Percentiles rank a stretch among this genome's conserved stretches.
Conservation (phyloP, 2,113 vertebrate genomes). For the Salvator merianae region DNA sequence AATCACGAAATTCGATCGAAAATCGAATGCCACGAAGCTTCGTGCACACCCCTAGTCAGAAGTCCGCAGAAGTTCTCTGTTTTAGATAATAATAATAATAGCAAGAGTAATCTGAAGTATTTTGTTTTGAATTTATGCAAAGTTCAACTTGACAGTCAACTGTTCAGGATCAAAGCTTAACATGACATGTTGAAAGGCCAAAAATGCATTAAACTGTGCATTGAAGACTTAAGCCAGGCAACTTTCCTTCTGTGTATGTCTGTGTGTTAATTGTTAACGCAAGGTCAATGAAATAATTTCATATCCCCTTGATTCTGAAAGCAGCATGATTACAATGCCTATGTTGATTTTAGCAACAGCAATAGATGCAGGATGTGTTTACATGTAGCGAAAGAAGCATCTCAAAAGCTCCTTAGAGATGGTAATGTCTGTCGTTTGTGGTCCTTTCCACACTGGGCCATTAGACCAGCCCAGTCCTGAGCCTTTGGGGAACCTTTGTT, state of each 20-base stretch:
- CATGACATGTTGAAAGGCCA: conserved; percentile 63
- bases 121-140: conserved; percentile 63
- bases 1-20: too few species aligned
- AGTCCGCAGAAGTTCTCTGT: conserved; percentile 37
- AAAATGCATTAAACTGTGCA: conserved; percentile 57
- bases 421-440: too few species aligned
- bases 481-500: too few species aligned
- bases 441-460: too few species aligned
- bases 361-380: not conserved
- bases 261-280: conserved; percentile 49
- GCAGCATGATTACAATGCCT: conserved; percentile 43
- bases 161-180: conserved; percentile 66
- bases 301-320: conserved; percentile 40
- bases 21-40: too few species aligned
- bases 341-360: conserved; percentile 21
- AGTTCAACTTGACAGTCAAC: conserved; percentile 63
- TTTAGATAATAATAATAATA: too few species aligned
- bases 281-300: conserved; percentile 52
- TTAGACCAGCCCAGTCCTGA: too few species aligned
- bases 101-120: conserved; percentile 30
- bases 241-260: conserved; percentile 1
- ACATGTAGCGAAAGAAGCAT: too few species aligned
- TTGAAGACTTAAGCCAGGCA: conserved; percentile 64
- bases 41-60: too few species aligned
- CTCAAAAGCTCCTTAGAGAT: too few species aligned